Evolutionary conservation across 2,113 vertebrate species (phyloP).

Genomic region (Lethenteron reissneri): DNA sequence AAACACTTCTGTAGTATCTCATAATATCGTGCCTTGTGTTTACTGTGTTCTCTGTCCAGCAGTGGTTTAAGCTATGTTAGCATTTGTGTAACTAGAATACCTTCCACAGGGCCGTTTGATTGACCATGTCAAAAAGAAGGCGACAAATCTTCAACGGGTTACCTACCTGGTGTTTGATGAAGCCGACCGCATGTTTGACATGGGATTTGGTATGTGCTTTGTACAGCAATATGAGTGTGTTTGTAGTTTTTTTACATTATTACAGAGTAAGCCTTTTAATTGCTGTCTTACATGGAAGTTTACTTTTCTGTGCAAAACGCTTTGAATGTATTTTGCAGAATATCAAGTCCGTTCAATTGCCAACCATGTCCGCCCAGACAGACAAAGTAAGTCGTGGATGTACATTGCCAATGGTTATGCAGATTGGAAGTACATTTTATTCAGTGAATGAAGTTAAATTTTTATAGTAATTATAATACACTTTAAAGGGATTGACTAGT

Average conservation of each 20-base stretch:
- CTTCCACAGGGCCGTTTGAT: slow-evolving; percentile 63
- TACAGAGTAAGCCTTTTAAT: neutral
- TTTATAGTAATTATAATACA: too few species aligned
- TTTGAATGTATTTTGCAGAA: slow-evolving; percentile 30
- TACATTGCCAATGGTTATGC: too few species aligned
- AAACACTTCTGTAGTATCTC: neutral
- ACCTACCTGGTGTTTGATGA: slow-evolving; percentile 95
- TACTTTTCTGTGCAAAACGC: too few species aligned
- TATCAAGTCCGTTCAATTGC: slow-evolving; percentile 89
- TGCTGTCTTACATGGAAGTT: neutral
- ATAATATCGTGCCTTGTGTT: neutral
- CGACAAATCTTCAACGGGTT: slow-evolving; percentile 82
- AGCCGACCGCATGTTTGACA: slow-evolving; percentile 97
- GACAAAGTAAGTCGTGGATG: slow-evolving; percentile 55
- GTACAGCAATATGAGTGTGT: neutral
- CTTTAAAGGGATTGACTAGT: too few species aligned
- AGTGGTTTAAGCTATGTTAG: neutral
- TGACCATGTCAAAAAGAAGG: slow-evolving; percentile 97
- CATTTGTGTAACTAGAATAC: neutral
- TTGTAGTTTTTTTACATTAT: neutral
- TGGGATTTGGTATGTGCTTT: slow-evolving; percentile 73
- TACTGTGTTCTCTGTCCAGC: neutral
- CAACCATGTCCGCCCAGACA: slow-evolving; percentile 80
- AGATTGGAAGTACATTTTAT: too few species aligned
- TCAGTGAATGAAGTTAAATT: too few species aligned